Percentiles rank a stretch among this genome's conserved stretches.
Evolutionary conservation across 2,797 vertebrate genomes (phyloP).

Genomic region (Argyrosomus regius): DNA sequence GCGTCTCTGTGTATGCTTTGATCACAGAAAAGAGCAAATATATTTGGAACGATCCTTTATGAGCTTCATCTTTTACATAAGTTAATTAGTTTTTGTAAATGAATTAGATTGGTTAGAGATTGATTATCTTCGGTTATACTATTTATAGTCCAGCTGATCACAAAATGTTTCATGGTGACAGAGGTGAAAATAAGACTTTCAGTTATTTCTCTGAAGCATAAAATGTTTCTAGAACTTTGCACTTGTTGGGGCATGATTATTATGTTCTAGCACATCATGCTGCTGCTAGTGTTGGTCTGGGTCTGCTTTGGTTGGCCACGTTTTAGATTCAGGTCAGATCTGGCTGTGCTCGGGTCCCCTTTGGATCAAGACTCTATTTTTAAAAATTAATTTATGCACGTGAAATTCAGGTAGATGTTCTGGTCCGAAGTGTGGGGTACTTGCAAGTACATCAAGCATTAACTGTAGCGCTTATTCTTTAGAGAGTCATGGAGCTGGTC

Average conservation of each 20-base stretch:
- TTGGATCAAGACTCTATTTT: neutral
- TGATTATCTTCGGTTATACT: neutral
- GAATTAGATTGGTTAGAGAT: neutral
- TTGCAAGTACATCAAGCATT: neutral
- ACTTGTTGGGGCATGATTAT: neutral
- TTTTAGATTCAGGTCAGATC: neutral
- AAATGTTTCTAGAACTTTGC: neutral
- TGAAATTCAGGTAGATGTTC: neutral
- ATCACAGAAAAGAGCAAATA: neutral
- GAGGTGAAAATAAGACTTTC: neutral
- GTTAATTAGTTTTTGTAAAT: no score
- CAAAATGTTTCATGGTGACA: neutral
- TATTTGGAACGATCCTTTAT: neutral
- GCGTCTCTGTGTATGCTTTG: no score
- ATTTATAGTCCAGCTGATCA: neutral
- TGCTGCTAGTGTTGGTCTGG: neutral
- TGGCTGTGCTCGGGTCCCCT: neutral
- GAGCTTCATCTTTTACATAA: no score
- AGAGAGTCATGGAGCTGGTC: neutral
- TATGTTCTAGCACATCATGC: neutral
- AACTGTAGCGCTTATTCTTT: neutral
- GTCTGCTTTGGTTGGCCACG: neutral
- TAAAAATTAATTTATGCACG: neutral
- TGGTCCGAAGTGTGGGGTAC: neutral
- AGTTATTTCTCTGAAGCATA: neutral